Base-by-base conservation (phyloP, 1,140 invertebrate species). In the Caenorhabditis latens region DNA sequence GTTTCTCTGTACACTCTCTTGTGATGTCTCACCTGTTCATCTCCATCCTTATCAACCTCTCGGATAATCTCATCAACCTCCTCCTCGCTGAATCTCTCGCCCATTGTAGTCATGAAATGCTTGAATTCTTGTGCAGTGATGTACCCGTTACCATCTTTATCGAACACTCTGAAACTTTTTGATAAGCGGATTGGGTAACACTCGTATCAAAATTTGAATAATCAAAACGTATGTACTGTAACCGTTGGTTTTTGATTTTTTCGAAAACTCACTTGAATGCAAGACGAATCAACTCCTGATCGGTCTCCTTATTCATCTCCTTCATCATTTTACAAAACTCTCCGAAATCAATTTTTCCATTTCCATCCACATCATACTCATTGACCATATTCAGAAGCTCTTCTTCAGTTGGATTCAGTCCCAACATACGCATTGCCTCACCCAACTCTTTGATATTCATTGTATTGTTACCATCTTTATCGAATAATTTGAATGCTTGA, bases 301-400 rank as follows among this genome's bases (percentile, higher is more conserved):
- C 91, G 9, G 91, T 92, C 87, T 92, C 91, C 71, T 92, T 92
- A 71, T 92, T 92, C 91, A 92, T 92, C 58, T 90, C 91, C 86
- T 92, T 92, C 92, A 92, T 93, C 91, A 92, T 92, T 89, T 92
- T 92, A 84, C 91, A 92, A 79, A 92, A 92, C 75, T 92, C 92
- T 21, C 88, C 87, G 75, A 92, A 91, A 75, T 91, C 91, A 50
- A 91, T 92, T 71, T 91, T 91, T 48, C 91, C 91, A 86, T 91
- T 91, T 24, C 91, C 91, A 86, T 91, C 91, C 19, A 90, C 86
- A 83, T 91, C 91, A 63, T 90, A 91, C 85, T 92, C 91, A 84
- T 92, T 92, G n/a, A 92, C 91, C 88, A 91, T 92, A 67, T 91
- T 92, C 40, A 91, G 84, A 19, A 91, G 88, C 65, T 91, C 90